These are phyloP conservation scores for Blastobasis lacticolella DNA, from an alignment of 2,888 invertebrate species.

Conservation along the genomic window DNA sequence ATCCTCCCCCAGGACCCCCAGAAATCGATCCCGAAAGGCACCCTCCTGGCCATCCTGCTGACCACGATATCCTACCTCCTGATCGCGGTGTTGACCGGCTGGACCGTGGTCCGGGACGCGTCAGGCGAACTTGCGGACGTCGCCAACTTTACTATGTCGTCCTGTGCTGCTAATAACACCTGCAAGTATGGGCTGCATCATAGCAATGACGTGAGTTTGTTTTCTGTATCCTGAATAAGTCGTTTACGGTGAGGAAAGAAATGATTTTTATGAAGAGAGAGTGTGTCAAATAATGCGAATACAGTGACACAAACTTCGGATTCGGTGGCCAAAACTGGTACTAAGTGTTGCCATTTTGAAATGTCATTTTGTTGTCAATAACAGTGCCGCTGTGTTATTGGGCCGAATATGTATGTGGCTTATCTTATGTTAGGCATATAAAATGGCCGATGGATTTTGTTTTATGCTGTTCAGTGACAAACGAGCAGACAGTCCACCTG, in stretches of 20 bases:
- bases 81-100: constrained; percentile 87
- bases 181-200: constrained; percentile 85
- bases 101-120: constrained; percentile 85
- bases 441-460: too few species aligned
- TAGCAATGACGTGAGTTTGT: constrained; percentile 81
- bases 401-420: too few species aligned
- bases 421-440: too few species aligned
- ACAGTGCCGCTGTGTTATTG: too few species aligned
- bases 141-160: constrained; percentile 68
- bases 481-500: too few species aligned
- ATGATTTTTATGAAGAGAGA: background rate
- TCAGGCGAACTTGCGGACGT: constrained; percentile 79
- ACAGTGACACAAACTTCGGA: too few species aligned
- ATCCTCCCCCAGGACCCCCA: constrained; percentile 82
- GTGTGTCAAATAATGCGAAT: too few species aligned
- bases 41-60: constrained; percentile 89
- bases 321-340: too few species aligned
- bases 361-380: too few species aligned
- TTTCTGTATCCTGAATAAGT: too few species aligned
- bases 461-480: too few species aligned
- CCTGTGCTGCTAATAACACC: constrained; percentile 58
- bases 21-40: constrained; percentile 93
- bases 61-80: constrained; percentile 90
- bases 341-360: too few species aligned
- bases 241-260: background rate